Percentiles rank a stretch among this genome's conserved stretches.
Evolutionary conservation across 2,888 invertebrate genomes (phyloP).

Genomic region (Rhodophaea formosa): DNA sequence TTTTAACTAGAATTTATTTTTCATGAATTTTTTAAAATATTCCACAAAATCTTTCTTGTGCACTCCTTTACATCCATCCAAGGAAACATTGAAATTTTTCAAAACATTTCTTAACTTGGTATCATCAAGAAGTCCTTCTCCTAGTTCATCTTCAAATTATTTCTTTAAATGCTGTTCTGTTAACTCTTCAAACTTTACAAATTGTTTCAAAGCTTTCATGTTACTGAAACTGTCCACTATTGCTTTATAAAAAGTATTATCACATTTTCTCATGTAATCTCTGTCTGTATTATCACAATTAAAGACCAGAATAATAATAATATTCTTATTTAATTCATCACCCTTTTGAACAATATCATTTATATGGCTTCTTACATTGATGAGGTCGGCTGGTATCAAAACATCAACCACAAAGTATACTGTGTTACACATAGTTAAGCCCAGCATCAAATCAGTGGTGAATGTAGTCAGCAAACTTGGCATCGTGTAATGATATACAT

Average conservation of each 20-base stretch:
- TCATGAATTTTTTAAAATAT: no score
- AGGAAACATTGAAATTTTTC: constrained; percentile 61
- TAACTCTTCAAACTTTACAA: constrained; percentile 57
- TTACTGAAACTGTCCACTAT: constrained; percentile 44
- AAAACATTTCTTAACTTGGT: constrained; percentile 44
- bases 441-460: constrained; percentile 56
- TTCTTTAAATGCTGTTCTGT: constrained; percentile 49
- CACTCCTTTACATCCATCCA: constrained; percentile 75
- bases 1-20: no score
- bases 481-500: constrained; percentile 70
- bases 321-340: constrained; percentile 47
- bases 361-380: constrained; percentile 43
- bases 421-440: constrained; percentile 56
- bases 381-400: constrained; percentile 44
- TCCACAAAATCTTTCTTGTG: no score
- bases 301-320: constrained; percentile 62
- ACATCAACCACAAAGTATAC: constrained; percentile 64
- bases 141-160: constrained; percentile 61
- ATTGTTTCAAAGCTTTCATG: constrained; percentile 45
- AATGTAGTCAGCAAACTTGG: constrained; percentile 57
- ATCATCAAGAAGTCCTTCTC: constrained; percentile 33
- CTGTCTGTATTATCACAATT: constrained; percentile 53
- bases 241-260: constrained; percentile 39
- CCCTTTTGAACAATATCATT: constrained; percentile 51
- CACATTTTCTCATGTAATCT: constrained; percentile 48